A percentile compares a stretch with the other conserved stretches of the same genome.
Evolutionary conservation across 1,140 invertebrate genomes (phyloP).

Genomic region (Aphaenogaster rudis): DNA sequence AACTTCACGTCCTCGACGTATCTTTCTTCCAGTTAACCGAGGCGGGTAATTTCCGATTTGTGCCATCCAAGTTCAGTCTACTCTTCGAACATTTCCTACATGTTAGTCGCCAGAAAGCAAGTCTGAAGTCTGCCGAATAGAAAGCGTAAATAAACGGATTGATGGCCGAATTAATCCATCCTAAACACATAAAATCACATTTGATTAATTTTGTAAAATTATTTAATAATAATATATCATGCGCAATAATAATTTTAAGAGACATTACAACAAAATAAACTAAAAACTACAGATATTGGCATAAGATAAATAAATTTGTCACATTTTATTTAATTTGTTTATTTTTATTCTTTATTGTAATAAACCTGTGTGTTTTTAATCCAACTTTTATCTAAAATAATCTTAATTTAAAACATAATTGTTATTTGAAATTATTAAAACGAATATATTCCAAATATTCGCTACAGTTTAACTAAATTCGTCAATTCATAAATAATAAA

Average conservation of each 20-base stretch:
- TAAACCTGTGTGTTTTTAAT: neutral
- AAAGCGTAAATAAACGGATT: conserved; percentile 96
- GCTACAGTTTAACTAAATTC: neutral
- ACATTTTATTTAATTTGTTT: neutral
- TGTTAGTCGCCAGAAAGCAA: conserved; percentile 94
- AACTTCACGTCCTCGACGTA: conserved; percentile 74
- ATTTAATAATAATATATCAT: conserved; percentile 1
- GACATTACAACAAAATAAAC: neutral
- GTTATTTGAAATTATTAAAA: conserved; percentile 3
- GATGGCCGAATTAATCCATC: conserved; percentile 96
- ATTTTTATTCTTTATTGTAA: neutral
- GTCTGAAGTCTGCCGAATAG: conserved; percentile 94
- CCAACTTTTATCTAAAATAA: conserved; percentile 1
- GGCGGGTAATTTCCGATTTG: conserved; percentile 67
- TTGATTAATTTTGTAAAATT: neutral
- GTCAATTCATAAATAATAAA: neutral
- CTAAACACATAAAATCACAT: conserved; percentile 74
- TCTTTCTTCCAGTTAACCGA: conserved; percentile 73
- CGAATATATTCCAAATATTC: neutral
- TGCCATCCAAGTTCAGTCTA: conserved; percentile 66
- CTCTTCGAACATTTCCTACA: conserved; percentile 78
- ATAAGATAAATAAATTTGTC: neutral
- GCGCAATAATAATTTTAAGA: neutral
- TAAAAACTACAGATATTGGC: neutral
- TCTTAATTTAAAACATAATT: neutral